Evolutionary conservation across 2,113 vertebrate species (phyloP), one percentile per base, ranked within the genome.

Genomic region (Pseudorasbora parva): DNA sequence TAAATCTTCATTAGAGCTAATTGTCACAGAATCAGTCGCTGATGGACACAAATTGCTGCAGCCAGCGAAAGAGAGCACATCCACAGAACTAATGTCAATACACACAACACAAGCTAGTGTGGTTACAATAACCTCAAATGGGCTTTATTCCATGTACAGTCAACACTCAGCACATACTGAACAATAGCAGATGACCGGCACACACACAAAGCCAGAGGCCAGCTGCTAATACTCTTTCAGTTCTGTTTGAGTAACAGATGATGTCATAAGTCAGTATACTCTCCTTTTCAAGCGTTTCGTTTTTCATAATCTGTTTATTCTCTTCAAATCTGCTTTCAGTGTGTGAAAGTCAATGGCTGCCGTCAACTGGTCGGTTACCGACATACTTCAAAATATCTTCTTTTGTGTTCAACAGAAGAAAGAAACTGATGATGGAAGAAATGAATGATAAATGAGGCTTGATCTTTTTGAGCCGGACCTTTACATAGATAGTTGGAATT

Each of bases 1-100:
- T 94, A 94, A 93, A 94, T 94, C 92, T 94, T 93, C 92, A 94
- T 95, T 95, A 94, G 79, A 81, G 86, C 91, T 94, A 94, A 94
- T 92, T 93, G 93, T 91, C 91, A 91, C 88, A 92, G 92, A 93
- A 93, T 94, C 93, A 92, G 90, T 91, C 89, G 90, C 91, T 94
- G 92, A 92, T 92, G 87, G 92, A 93, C 91, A 93, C 89, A 93
- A 94, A 95, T 94, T 92, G 92, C 92, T 91, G 89, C 85, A 87
- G 90, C 89, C 84, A 87, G 91, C 89, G 89, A 84, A 75, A 87
- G 87, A 89, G 88, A 92, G 90, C 90, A 88, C 89, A 88, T 89
- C 88, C 89, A 90, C 92, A 91, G 91, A 92, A 90, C 91, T 91
- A 92, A 92, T 93, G 90, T 88, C 82, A 81, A 86, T 86, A 87